Evolutionary conservation across 2,888 invertebrate genomes (phyloP), one percentile per base, ranked within the genome.

Genomic region (Cheilosia soror): DNA sequence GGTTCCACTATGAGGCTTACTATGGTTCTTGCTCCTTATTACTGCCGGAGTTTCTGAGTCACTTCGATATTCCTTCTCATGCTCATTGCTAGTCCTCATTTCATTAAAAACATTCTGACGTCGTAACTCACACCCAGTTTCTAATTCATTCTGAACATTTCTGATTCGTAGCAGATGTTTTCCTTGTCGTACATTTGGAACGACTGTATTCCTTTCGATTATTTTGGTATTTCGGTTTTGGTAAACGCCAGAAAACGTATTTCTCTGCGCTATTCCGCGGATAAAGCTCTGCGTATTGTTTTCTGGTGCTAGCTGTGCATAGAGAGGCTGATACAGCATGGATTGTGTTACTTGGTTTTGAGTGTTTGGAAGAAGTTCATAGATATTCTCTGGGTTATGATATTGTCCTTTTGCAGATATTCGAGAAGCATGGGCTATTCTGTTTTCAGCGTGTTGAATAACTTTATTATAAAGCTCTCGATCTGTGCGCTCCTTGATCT

Each of bases 61-160:
- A 68, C 89, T 90, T 31, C 90, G 89, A 49, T 89, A 89, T 68
- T 89, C 90, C 49, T 63, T 82, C 53, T 65, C 85, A 0, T 60
- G 77, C 53, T 80, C 77, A 44, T 25, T 72, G 1, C 68, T 40
- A 7, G 82, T 60, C 15, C 88, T 89, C 87, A 91, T 89, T 47
- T 90, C 89, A 62, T 91, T 92, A 31, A 92, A 81, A 0, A 91
- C 92, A 87, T 92, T 92, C 77, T 92, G 92, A 44, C 90, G 90
- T n/a, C 92, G 90, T 4, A 88, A 85, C 0, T 90, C 90, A 47
- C 88, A 87, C 7, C 62, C 44, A 0, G 57, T 7, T 37, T 73
- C 27, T 53, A 62, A 4, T 20, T 68, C 47, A 6, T 37, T 11
- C 4, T 40, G 31, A 9, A 27, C 69, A 31, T 5, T 20, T 20